A percentile compares a stretch with the other conserved stretches of the same genome.
Evolutionary conservation across 2,888 invertebrate species (phyloP).

Genomic region (Campaea margaritaria): DNA sequence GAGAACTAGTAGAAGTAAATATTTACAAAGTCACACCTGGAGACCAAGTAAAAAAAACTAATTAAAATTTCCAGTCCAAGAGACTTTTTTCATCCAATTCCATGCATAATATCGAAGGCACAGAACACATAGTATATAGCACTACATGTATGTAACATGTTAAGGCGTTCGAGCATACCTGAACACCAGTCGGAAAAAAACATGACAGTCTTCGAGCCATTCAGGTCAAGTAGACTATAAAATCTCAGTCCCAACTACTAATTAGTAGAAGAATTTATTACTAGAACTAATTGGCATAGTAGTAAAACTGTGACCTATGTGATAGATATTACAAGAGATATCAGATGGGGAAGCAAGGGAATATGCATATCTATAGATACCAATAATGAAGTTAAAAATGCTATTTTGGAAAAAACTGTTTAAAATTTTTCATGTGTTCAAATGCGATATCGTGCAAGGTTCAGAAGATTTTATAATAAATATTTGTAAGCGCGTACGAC

Average conservation of each 20-base stretch:
- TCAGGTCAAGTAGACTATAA: slow-evolving; percentile 51
- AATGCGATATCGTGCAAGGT: too few species aligned
- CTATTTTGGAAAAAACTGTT: too few species aligned
- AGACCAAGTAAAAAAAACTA: slow-evolving; percentile 10
- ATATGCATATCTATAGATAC: slow-evolving; percentile 3
- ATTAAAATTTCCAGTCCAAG: slow-evolving; percentile 5
- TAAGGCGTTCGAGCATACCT: slow-evolving; percentile 40
- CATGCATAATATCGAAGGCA: slow-evolving; percentile 21
- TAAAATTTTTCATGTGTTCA: too few species aligned
- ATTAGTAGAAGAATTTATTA: slow-evolving; percentile 58
- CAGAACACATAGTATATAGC: too few species aligned
- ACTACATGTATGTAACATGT: too few species aligned
- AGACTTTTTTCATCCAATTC: slow-evolving; percentile 11
- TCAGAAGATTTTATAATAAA: too few species aligned
- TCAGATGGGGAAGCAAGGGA: slow-evolving; percentile 25
- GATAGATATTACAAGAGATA: slow-evolving; percentile 20
- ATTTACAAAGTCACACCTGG: slow-evolving; percentile 1
- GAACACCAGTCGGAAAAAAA: slow-evolving; percentile 42
- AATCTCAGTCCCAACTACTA: slow-evolving; percentile 56
- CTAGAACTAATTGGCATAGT: slow-evolving; percentile 56
- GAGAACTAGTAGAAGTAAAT: too few species aligned
- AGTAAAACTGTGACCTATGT: slow-evolving; percentile 47
- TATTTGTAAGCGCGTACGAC: too few species aligned
- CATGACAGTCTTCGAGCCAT: slow-evolving; percentile 39
- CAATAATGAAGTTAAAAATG: too few species aligned